Conservation (phyloP, 2,888 invertebrate genomes). For the Sinodicranocentrus sp. region DNA sequence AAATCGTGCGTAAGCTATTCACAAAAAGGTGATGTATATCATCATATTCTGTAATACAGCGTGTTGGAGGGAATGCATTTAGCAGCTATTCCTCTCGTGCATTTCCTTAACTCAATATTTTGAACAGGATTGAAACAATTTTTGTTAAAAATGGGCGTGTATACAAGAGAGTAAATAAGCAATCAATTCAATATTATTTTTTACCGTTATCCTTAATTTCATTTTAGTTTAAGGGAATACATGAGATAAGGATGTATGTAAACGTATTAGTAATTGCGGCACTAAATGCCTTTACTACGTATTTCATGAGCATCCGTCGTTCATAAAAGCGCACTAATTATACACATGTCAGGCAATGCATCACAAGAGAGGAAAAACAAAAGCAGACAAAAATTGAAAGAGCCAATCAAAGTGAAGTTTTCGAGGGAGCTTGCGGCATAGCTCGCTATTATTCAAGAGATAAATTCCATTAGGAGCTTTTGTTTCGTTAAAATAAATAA, state of each 20-base stretch:
- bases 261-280: not conserved
- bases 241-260: slow-evolving; percentile 5
- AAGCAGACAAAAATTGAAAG: slow-evolving; percentile 7
- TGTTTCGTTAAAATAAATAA: slow-evolving; percentile 1
- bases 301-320: not conserved
- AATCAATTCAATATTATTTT: not conserved
- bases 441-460: not conserved
- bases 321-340: slow-evolving; percentile 27
- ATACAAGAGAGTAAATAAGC: not conserved
- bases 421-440: not conserved
- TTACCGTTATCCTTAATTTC: slow-evolving; percentile 15
- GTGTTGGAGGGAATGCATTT: no score
- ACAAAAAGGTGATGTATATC: not conserved
- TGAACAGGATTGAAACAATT: no score
- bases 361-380: slow-evolving; percentile 8
- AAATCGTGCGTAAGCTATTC: slow-evolving; percentile 11
- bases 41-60: not conserved
- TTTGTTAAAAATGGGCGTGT: not conserved
- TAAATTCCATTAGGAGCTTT: no score
- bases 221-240: not conserved
- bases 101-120: no score
- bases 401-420: not conserved
- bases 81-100: no score
- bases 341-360: slow-evolving; percentile 28
- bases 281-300: no score